Evolutionary conservation across 1,140 invertebrate species (phyloP).

Genomic region (Lordiphosa clarofinis): DNA sequence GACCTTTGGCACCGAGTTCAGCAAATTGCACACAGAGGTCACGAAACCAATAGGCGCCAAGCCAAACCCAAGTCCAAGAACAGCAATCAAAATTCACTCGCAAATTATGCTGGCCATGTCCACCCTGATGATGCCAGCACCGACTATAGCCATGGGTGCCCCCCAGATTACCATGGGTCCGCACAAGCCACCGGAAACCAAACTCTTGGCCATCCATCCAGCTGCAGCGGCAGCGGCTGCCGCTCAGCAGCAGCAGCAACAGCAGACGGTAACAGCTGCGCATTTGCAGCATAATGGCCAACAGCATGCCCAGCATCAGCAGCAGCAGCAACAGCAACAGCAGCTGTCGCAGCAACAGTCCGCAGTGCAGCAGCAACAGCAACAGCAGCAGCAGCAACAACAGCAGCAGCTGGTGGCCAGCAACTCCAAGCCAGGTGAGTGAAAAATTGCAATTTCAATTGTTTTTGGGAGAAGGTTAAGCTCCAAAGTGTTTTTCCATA

Average conservation of each 20-base stretch:
- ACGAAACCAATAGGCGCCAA: conserved; percentile 59
- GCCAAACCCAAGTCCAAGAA: conserved; percentile 5
- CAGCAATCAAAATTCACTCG: conserved; percentile 70
- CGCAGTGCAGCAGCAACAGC: conserved; percentile 40
- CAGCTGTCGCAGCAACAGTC: conserved; percentile 39
- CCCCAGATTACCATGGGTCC: conserved; percentile 78
- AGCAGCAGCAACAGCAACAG: conserved; percentile 53
- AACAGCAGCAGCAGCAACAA: conserved; percentile 34
- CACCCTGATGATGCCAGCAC: conserved; percentile 79
- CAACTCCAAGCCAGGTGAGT: conserved; percentile 74
- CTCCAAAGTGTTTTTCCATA: too few relatives aligned
- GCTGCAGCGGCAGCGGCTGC: conserved; percentile 69
- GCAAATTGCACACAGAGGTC: conserved; percentile 42
- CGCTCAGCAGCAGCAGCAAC: conserved; percentile 56
- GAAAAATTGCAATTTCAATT: conserved; percentile 1
- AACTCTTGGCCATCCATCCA: conserved; percentile 78
- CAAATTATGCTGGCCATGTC: conserved; percentile 80
- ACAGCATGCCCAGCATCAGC: conserved; percentile 66
- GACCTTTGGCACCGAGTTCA: conserved; percentile 74
- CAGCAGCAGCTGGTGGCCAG: conserved; percentile 56
- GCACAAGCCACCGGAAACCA: conserved; percentile 79
- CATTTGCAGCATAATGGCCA: conserved; percentile 76
- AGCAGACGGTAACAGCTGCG: conserved; percentile 51
- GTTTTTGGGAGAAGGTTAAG: too few relatives aligned
- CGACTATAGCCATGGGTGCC: conserved; percentile 77